phyloP scores from a whole-genome alignment of 2,797 vertebrate species.

The Crypturellus tataupa region DNA sequence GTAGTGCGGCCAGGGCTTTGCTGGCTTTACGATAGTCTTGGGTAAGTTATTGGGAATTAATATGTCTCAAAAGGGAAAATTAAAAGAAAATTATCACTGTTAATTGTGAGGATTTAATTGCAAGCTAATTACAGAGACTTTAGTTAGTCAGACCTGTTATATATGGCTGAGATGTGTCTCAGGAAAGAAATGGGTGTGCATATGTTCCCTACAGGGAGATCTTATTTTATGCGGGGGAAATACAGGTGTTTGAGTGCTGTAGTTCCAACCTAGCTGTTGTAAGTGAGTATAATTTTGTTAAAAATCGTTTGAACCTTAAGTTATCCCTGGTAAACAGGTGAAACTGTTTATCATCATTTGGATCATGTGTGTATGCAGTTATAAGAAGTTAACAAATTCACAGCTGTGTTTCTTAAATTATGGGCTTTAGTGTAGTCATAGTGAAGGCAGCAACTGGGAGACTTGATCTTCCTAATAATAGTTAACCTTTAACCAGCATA shows the following conservation, averaged over 20 bases:
- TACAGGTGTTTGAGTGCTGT: not conserved
- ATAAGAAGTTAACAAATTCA: not conserved
- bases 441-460: not conserved
- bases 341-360: not conserved
- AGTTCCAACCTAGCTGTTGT: not conserved
- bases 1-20: not conserved
- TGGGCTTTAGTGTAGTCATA: not conserved
- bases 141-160: not conserved
- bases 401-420: not conserved
- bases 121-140: not conserved
- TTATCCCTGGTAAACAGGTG: not conserved
- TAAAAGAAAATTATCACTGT: slow-evolving; percentile 21
- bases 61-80: not conserved
- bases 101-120: slow-evolving; percentile 34
- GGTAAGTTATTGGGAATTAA: slow-evolving; percentile 38
- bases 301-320: not conserved
- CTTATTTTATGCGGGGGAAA: rapidly evolving
- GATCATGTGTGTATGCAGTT: not conserved
- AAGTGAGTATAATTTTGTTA: not conserved
- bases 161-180: not conserved
- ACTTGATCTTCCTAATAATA: rapidly evolving
- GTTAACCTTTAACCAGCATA: not conserved
- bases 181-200: not conserved
- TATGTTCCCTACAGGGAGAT: not conserved
- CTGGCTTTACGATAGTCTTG: slow-evolving; percentile 5